Percentiles rank a stretch among this genome's conserved stretches.
Conservation (phyloP, 2,113 vertebrate genomes). For the Myxocyprinus asiaticus region DNA sequence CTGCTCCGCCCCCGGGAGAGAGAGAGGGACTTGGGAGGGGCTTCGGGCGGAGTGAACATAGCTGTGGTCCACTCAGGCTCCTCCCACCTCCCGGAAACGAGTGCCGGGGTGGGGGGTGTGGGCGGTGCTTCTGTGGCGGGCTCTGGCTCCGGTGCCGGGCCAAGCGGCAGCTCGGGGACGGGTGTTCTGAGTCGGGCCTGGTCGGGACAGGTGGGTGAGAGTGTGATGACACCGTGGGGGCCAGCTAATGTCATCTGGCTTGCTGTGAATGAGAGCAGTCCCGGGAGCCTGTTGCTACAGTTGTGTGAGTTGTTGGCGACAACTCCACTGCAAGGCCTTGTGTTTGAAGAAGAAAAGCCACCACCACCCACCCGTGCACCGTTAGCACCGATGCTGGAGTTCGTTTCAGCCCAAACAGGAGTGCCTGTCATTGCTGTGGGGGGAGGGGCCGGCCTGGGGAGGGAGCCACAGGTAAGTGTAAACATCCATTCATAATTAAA, state of each 20-base stretch:
- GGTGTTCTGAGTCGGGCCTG: conserved; percentile 58
- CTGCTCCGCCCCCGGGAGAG: conserved; percentile 79
- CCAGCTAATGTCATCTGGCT: conserved; percentile 86
- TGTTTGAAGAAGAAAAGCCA: conserved; percentile 89
- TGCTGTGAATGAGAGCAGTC: conserved; percentile 90
- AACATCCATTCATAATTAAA: not conserved
- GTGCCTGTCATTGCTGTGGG: conserved; percentile 91
- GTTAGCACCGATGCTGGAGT: conserved; percentile 93
- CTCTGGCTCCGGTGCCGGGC: conserved; percentile 66
- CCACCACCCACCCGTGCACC: conserved; percentile 76
- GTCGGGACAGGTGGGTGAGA: conserved; percentile 74
- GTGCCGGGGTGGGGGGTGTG: conserved; percentile 65
- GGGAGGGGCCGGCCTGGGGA: conserved; percentile 88
- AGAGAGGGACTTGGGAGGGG: conserved; percentile 78
- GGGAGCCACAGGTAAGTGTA: conserved; percentile 85
- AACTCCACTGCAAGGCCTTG: conserved; percentile 88
- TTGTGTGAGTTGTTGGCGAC: conserved; percentile 92
- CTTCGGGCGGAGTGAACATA: conserved; percentile 75
- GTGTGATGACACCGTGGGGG: conserved; percentile 80
- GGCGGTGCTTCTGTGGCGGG: conserved; percentile 54
- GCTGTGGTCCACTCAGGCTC: conserved; percentile 81
- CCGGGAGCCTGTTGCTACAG: conserved; percentile 87
- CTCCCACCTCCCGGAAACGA: conserved; percentile 81
- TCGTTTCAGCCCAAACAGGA: conserved; percentile 91
- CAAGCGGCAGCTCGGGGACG: conserved; percentile 48